These are phyloP conservation scores for Drosophila demipolita DNA, from an alignment of 2,888 invertebrate genomes.

Conservation along the genomic window DNA sequence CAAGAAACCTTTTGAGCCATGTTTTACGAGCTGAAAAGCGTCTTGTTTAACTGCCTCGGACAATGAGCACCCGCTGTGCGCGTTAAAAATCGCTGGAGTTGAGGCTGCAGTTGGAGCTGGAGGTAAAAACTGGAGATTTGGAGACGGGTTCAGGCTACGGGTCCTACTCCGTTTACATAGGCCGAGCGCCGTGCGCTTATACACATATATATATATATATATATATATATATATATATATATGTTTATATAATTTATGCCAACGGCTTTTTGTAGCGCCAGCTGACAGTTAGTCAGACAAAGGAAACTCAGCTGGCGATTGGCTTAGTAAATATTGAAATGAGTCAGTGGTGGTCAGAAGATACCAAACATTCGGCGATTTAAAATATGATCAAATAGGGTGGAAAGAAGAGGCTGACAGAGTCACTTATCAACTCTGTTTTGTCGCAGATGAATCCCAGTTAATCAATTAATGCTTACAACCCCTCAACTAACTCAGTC, in stretches of 20 bases:
- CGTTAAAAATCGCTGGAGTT: constrained; percentile 74
- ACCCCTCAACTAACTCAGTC: constrained; percentile 10
- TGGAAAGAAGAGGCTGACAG: constrained; percentile 15
- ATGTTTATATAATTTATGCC: constrained; percentile 65
- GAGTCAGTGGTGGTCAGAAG: constrained; percentile 39
- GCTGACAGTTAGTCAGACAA: constrained; percentile 66
- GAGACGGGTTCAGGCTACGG: constrained; percentile 23
- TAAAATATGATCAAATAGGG: constrained; percentile 18
- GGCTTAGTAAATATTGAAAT: constrained; percentile 34
- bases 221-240: constrained; percentile 8
- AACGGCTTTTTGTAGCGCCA: constrained; percentile 64
- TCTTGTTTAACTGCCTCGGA: constrained; percentile 77
- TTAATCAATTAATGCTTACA: constrained; percentile 28
- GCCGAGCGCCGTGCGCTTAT: constrained; percentile 54
- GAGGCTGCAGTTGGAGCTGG: constrained; percentile 31
- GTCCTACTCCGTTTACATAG: constrained; percentile 54
- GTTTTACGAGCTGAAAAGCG: constrained; percentile 78
- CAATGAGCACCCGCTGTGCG: constrained; percentile 76
- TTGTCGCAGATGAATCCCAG: constrained; percentile 8
- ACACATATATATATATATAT: neutral
- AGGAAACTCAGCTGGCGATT: constrained; percentile 52
- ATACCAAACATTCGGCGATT: constrained; percentile 6
- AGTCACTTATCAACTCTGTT: constrained; percentile 20
- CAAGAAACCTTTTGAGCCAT: constrained; percentile 45
- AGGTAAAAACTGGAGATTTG: neutral